These are phyloP conservation scores for Timema cristinae DNA, from an alignment of 2,888 invertebrate species.

Conservation along the genomic window DNA sequence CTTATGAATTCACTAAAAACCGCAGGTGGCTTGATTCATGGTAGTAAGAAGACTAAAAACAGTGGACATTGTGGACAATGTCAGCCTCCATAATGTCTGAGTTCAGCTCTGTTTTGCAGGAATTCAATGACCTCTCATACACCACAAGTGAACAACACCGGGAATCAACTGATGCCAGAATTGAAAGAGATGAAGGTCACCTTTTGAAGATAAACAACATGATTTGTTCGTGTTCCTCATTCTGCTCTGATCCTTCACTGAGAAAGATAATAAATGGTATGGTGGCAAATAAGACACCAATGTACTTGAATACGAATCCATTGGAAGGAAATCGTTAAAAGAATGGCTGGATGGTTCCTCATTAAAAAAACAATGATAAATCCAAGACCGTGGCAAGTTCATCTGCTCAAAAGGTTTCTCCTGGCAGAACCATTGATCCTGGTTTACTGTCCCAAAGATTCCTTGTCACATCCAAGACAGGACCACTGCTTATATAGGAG, in stretches of 20 bases:
- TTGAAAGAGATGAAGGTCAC: no score
- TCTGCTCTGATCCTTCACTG: background rate
- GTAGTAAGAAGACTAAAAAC: background rate
- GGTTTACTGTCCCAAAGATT: background rate
- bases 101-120: background rate
- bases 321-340: background rate
- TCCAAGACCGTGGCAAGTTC: background rate
- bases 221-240: no score
- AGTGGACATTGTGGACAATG: constrained; percentile 2
- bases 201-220: no score
- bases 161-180: background rate
- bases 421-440: constrained; percentile 10
- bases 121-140: background rate
- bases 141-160: constrained; percentile 14
- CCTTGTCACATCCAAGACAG: constrained; percentile 2
- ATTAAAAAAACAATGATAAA: background rate
- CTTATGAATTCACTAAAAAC: background rate
- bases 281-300: background rate
- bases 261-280: constrained; percentile 10
- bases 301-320: background rate
- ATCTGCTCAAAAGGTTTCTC: background rate
- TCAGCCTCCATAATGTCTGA: constrained; percentile 11
- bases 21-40: constrained; percentile 2
- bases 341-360: background rate
- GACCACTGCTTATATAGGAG: background rate